Conservation (phyloP, 2,888 invertebrate genomes). For the Poecilobothrus nobilitatus region DNA sequence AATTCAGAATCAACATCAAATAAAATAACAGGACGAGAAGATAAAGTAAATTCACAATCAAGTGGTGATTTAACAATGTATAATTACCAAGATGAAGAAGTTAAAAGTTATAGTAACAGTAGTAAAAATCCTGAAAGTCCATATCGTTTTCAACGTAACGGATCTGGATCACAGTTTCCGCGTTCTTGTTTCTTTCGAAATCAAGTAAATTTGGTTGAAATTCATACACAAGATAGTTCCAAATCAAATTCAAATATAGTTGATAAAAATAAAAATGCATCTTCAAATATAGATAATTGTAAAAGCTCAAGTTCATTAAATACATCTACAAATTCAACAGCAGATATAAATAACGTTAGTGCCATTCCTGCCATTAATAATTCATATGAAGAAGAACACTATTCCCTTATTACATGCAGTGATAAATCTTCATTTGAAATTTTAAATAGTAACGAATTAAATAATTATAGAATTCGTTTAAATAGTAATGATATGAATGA, state of each 20-base stretch:
- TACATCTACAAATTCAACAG: conserved; percentile 8
- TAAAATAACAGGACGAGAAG: conserved; percentile 23
- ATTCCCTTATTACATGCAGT: conserved; percentile 31
- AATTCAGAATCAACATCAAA: neutral
- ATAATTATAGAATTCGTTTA: neutral
- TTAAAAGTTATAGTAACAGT: conserved; percentile 22
- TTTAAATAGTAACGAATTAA: neutral
- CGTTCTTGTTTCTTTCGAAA: conserved; percentile 41
- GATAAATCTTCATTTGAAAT: conserved; percentile 28
- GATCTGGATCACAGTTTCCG: conserved; percentile 42
- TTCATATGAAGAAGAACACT: conserved; percentile 21
- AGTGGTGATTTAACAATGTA: conserved; percentile 43
- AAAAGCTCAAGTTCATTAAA: conserved; percentile 23
- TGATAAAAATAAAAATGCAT: neutral
- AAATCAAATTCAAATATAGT: conserved; percentile 20
- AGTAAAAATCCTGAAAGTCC: conserved; percentile 22
- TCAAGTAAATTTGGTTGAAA: conserved; percentile 28
- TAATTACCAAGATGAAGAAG: conserved; percentile 29
- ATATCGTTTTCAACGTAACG: conserved; percentile 37
- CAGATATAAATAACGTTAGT: conserved; percentile 14
- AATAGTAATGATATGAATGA: neutral
- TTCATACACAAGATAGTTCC: conserved; percentile 19
- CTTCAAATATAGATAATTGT: conserved; percentile 7
- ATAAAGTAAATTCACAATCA: conserved; percentile 40
- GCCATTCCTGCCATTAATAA: conserved; percentile 19